Percentiles rank a stretch among this genome's conserved stretches.
Conservation (phyloP, 1,140 invertebrate species). For the Drosophila baimaii region DNA sequence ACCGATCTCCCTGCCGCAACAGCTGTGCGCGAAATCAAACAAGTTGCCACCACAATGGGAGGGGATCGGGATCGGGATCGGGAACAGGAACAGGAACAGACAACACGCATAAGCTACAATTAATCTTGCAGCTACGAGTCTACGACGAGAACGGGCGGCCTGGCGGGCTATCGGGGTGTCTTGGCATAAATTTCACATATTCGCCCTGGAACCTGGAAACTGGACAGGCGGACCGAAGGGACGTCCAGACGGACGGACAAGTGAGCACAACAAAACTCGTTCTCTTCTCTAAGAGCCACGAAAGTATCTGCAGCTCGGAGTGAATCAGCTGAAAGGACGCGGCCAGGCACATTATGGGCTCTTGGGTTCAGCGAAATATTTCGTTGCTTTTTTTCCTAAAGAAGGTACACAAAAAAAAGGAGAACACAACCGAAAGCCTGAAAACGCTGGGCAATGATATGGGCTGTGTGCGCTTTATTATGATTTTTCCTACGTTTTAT, state of each 20-base stretch:
- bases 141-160: constrained; percentile 37
- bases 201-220: constrained; percentile 32
- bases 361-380: constrained; percentile 42
- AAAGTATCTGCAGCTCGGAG: constrained; percentile 64
- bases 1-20: constrained; percentile 52
- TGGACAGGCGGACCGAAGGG: constrained; percentile 41
- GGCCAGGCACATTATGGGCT: constrained; percentile 63
- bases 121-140: constrained; percentile 69
- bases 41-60: constrained; percentile 68
- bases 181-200: constrained; percentile 76
- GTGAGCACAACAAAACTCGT: constrained; percentile 57
- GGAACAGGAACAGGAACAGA: constrained; percentile 30
- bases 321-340: constrained; percentile 80
- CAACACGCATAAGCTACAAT: constrained; percentile 75
- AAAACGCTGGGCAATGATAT: constrained; percentile 70
- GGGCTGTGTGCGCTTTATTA: constrained; percentile 62
- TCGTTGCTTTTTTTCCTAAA: constrained; percentile 4
- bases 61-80: constrained; percentile 8
- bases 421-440: constrained; percentile 27
- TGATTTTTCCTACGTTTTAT: constrained; percentile 49
- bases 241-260: constrained; percentile 56
- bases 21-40: constrained; percentile 72
- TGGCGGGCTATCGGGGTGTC: constrained; percentile 57
- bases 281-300: constrained; percentile 37
- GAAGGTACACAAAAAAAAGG: constrained; percentile 21